Evolutionary conservation across 1,140 invertebrate genomes (phyloP), one percentile per base, ranked within the genome.

Genomic region (Mizuhopecten yessoensis): DNA sequence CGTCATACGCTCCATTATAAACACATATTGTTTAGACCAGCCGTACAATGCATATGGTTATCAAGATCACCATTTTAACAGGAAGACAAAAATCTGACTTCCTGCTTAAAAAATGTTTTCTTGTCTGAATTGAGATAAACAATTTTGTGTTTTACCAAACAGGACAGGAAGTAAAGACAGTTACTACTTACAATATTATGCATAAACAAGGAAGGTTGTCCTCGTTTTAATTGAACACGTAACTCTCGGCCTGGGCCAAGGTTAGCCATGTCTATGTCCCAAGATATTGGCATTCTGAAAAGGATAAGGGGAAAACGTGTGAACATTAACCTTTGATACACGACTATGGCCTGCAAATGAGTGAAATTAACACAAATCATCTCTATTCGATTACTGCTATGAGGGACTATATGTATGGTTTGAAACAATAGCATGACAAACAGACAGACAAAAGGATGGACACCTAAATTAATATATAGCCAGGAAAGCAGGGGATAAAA

Each of bases 201-300:
- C 57, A 75, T 75, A 75, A 75, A 75, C 57, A 75, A 75, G 57
- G 57, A 75, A 9, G 57, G 57, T n/a, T 75, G 57, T 75, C 57
- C 57, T 75, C 57, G 57, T 75, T 75, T 75, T n/a, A 75, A 29
- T 75, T 75, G 57, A 75, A 75, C 57, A 75, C 57, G 57, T 29
- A 75, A n/a, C 57, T 75, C 57, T 75, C 57, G 57, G 2, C 57
- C 57, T 5, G 57, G 57, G 11, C 57, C 89, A 87, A 92, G 89
- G 88, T 90, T 92, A 9, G 89, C 91, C 88, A 92, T 92, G 87
- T 92, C 91, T 33, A 92, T 92, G 75, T 92, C 91, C 91, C 91
- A 92, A 1, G 91, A 92, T 36, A 92, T 92, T 33, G 91, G 91
- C 89, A 92, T 90, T 87, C 91, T 92, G 86, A 29, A 90, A 90